Conservation (phyloP, 2,797 vertebrate species). For the Neosalanx taihuensis region DNA sequence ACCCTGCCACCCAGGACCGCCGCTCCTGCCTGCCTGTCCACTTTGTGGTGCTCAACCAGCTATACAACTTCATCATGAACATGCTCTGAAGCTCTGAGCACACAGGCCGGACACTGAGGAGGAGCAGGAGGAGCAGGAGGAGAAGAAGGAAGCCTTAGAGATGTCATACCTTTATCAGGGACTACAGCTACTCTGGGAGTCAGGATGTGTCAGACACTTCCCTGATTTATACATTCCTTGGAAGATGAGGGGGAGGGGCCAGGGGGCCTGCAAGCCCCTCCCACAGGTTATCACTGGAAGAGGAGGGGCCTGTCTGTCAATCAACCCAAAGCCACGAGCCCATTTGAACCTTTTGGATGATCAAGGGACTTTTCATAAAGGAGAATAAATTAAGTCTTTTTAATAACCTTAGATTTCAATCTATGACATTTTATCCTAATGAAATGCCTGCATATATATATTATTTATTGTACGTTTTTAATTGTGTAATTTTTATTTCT, state of each 20-base stretch:
- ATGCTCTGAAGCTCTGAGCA: conserved; percentile 75
- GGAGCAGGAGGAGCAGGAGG: neutral
- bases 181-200: neutral
- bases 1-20: conserved; percentile 98
- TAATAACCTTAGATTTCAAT: conserved; percentile 94
- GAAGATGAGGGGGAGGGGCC: too few species aligned
- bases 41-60: conserved; percentile 99
- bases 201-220: neutral
- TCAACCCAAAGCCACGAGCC: conserved; percentile 75
- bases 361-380: conserved; percentile 74
- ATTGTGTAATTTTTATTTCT: conserved; percentile 99
- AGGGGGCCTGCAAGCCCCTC: conserved; percentile 10
- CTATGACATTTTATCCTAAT: conserved; percentile 97
- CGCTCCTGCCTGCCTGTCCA: conserved; percentile 99
- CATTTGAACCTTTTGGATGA: conserved; percentile 73
- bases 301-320: conserved; percentile 47
- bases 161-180: neutral
- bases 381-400: conserved; percentile 83
- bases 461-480: conserved; percentile 99
- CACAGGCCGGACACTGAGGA: neutral
- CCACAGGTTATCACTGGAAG: conserved; percentile 50
- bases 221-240: neutral
- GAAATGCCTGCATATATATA: conserved; percentile 99
- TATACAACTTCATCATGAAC: conserved; percentile 99
- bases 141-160: neutral